These are phyloP conservation scores for Rhinogobius similis DNA, from an alignment of 2,113 vertebrate species.

Conservation along the genomic window DNA sequence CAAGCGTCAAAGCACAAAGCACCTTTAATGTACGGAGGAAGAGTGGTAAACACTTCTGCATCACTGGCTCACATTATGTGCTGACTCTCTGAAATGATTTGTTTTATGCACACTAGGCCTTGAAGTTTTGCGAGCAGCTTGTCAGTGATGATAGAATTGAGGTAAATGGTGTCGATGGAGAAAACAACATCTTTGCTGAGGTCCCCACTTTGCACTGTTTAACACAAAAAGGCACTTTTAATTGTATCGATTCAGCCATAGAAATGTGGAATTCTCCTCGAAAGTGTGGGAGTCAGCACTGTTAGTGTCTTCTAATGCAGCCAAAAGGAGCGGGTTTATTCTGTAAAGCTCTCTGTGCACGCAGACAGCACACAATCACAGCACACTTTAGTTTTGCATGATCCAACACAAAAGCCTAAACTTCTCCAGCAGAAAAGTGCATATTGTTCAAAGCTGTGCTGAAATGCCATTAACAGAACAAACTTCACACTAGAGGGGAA, in stretches of 20 bases:
- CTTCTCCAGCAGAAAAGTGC: slow-evolving; percentile 68
- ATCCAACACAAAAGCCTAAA: slow-evolving; percentile 76
- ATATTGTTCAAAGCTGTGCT: slow-evolving; percentile 72
- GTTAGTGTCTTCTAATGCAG: slow-evolving; percentile 76
- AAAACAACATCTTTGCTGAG: slow-evolving; percentile 84
- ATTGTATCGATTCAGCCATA: slow-evolving; percentile 83
- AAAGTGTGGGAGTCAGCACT: slow-evolving; percentile 78
- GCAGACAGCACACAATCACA: slow-evolving; percentile 70
- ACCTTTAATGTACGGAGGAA: slow-evolving; percentile 73
- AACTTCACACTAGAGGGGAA: slow-evolving; percentile 68
- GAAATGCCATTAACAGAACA: slow-evolving; percentile 75
- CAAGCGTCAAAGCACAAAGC: slow-evolving; percentile 71
- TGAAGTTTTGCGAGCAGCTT: slow-evolving; percentile 78
- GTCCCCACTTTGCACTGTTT: slow-evolving; percentile 79
- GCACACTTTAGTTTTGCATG: slow-evolving; percentile 72
- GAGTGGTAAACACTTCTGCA: slow-evolving; percentile 80
- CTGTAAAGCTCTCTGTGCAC: slow-evolving; percentile 68
- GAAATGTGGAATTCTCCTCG: slow-evolving; percentile 78
- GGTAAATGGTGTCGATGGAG: slow-evolving; percentile 76
- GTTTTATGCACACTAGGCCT: slow-evolving; percentile 79
- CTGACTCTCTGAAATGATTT: slow-evolving; percentile 81
- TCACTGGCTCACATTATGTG: slow-evolving; percentile 77
- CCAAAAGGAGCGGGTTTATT: slow-evolving; percentile 73
- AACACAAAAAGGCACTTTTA: slow-evolving; percentile 77
- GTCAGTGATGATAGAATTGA: slow-evolving; percentile 83